Evolutionary conservation across 2,113 vertebrate species (phyloP), one percentile per base, ranked within the genome.

Genomic region (Python bivittatus): DNA sequence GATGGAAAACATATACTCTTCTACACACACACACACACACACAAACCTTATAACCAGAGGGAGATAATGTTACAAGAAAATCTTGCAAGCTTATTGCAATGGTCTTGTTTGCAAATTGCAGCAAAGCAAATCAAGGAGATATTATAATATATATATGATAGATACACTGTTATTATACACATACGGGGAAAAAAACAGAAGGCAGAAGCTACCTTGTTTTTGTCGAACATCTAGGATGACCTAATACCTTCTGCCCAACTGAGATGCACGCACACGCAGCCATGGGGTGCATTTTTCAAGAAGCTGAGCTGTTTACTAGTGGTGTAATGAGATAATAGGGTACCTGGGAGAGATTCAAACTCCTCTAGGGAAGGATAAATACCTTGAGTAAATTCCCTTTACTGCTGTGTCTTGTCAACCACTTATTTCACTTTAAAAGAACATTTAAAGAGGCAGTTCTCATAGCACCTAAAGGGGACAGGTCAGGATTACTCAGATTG

Each of bases 231-330:
- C 95, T 84, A 84, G 92, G 89, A 91, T 91, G 94, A 53, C 93
- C 27, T 0, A 92, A 89, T 15, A 29, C 42, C 95, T 90, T 91
- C 2, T 84, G 5, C 60, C 0, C 33, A 93, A 23, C 1, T 15
- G 84, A 86, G 1, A 0, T 79, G 42, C 0, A 0, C 0, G 1
- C 11, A 54, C 0, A 12, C 38, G 38, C 87, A 92, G 27, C 52
- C 33, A 84, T 0, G 0, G 88, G 91, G 58, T 61, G n/a, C 91
- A 53, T 61, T 48, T 58, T 96, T 96, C 93, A n/a, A 95, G 96
- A 94, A 97, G 95, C 93, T 1, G 84, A 93, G 64, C 12, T 97
- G 93, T 96, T 96, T 96, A 91, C 92, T 90, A 88, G 64, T 20
- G 60, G 90, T 90, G 84, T 61, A 92, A 92, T 90, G 92, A 94